Evolutionary conservation across 2,113 vertebrate genomes (phyloP), one percentile per base, ranked within the genome.

Genomic region (Drymodes brunneopygia): DNA sequence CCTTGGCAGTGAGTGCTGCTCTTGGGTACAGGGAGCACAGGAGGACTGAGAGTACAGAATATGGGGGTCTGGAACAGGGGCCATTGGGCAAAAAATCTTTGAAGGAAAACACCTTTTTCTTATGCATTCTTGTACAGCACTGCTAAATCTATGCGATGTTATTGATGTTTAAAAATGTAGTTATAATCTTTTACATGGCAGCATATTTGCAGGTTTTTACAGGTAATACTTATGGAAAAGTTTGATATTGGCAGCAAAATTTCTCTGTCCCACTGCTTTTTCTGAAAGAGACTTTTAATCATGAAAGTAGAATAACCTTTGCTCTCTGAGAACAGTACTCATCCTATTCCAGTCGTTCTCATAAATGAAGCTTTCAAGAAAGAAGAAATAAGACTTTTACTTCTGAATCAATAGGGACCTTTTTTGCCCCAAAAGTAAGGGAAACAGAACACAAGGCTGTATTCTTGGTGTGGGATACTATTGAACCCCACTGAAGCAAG

Each of bases 131-230:
- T 56, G 28, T 40, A 42, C 4, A 35, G 36, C 17, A 11, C 17
- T 38, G 71, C 57, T 93, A 51, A 28, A 88, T 28, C 17, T 36
- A 44, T 42, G 16, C 0, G 0, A 33, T 50, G 8, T 36, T 35
- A 23, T 71, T 0, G 0, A 16, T 0, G 0, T 45, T 66, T 88
- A 45, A 57, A 29, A n/a, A 47, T 28, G 15, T 38, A n/a, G 35
- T 90, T 74, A 15, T 78, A 10, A 7, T 60, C 38, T 78, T 75
- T 22, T 19, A 79, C 64, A 79, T 35, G 2, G 12, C 29, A 82
- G 33, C 12, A 6, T 12, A 6, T 33, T 69, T 80, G 21, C 64
- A 58, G 27, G 24, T 73, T 90, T 83, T 86, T 51, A 35, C 60
- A 70, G 71, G 71, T 93, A 74, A 2, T 31, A 28, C 45, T 44